Evolutionary conservation across 2,888 invertebrate genomes (phyloP).

Genomic region (Platynereis dumerilii): DNA sequence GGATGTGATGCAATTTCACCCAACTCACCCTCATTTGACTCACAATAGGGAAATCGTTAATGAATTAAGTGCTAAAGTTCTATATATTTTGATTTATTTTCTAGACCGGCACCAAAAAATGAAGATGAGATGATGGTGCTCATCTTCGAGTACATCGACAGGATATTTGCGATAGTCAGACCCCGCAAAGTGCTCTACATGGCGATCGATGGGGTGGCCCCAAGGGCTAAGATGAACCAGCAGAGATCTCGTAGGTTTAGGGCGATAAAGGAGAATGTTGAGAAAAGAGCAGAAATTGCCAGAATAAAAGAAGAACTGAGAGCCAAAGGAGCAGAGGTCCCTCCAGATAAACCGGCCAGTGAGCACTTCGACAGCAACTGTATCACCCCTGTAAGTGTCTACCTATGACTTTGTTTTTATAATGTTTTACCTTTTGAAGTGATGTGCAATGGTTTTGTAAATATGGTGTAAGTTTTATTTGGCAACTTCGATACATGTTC

Average conservation of each 20-base stretch:
- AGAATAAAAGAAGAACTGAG: constrained; percentile 63
- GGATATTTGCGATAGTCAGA: constrained; percentile 89
- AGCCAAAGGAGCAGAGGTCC: constrained; percentile 64
- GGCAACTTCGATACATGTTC: too few species aligned
- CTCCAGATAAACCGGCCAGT: constrained; percentile 79
- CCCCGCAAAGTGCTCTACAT: constrained; percentile 91
- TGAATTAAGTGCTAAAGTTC: neutral
- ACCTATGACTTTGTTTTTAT: too few species aligned
- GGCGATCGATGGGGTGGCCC: constrained; percentile 99
- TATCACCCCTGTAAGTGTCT: constrained; percentile 81
- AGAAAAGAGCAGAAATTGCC: constrained; percentile 75
- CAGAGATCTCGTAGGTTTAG: constrained; percentile 95
- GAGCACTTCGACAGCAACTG: constrained; percentile 99
- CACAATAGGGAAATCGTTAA: too few species aligned
- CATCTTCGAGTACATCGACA: constrained; percentile 98
- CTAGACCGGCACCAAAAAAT: constrained; percentile 88
- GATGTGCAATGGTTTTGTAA: too few species aligned
- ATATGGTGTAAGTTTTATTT: too few species aligned
- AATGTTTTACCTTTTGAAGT: too few species aligned
- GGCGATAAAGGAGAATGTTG: constrained; percentile 86
- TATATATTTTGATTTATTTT: constrained; percentile 11
- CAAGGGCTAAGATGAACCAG: constrained; percentile 99
- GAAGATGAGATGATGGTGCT: constrained; percentile 99
- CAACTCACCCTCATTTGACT: neutral
- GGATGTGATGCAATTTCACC: too few species aligned